phyloP scores from a whole-genome alignment of 2,797 vertebrate species.

The Thripadectes ignobilis region DNA sequence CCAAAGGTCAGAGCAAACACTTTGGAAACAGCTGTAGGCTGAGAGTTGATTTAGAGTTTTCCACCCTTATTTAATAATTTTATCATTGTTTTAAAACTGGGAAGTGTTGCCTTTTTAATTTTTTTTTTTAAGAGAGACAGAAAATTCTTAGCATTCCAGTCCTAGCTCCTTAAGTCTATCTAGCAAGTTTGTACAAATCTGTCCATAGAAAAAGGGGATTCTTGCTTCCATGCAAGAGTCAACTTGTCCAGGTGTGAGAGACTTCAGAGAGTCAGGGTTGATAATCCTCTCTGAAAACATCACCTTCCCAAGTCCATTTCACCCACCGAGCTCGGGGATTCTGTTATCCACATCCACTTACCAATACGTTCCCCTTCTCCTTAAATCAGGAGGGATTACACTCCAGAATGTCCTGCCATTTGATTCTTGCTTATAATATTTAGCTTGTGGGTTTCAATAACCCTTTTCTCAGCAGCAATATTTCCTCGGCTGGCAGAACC shows the following conservation, averaged over 20 bases:
- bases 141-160: slow-evolving; percentile 91
- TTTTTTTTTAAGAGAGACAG: neutral
- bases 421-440: slow-evolving; percentile 66
- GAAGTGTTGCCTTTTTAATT: slow-evolving; percentile 33
- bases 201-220: slow-evolving; percentile 82
- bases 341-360: slow-evolving; percentile 1
- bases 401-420: slow-evolving; percentile 44
- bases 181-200: slow-evolving; percentile 91
- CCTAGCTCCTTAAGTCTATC: slow-evolving; percentile 86
- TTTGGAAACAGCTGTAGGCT: slow-evolving; percentile 43
- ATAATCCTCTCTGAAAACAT: slow-evolving; percentile 31
- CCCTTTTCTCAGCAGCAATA: slow-evolving; percentile 64
- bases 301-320: neutral
- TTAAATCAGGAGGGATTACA: slow-evolving; percentile 36
- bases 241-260: slow-evolving; percentile 70
- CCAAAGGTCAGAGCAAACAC: slow-evolving; percentile 54
- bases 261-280: slow-evolving; percentile 26
- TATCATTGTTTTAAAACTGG: slow-evolving; percentile 45
- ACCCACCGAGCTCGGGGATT: neutral
- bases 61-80: slow-evolving; percentile 33
- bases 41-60: slow-evolving; percentile 46
- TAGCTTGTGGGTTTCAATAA: slow-evolving; percentile 67
- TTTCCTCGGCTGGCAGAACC: slow-evolving; percentile 67
- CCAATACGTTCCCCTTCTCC: neutral
- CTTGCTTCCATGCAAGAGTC: slow-evolving; percentile 81